Conservation (phyloP, 23 tunicate species). For the Ascidia mentula region DNA sequence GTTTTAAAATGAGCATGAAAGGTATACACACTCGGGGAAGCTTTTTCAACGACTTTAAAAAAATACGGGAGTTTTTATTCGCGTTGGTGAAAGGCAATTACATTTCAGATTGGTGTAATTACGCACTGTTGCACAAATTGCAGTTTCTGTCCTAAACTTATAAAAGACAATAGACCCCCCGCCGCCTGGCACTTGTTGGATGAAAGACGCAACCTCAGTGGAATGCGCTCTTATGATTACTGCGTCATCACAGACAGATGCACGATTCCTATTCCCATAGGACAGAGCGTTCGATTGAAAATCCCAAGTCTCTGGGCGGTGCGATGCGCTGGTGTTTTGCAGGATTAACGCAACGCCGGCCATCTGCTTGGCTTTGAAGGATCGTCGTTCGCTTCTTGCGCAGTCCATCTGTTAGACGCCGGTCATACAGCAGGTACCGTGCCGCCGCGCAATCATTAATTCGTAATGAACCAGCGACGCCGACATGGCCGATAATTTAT, state of each 20-base stretch:
- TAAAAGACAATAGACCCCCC: too few species aligned
- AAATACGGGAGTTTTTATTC: too few species aligned
- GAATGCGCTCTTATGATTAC: neutral
- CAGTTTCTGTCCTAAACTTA: too few species aligned
- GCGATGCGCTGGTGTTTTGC: neutral
- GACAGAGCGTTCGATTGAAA: neutral
- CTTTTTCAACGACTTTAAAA: too few species aligned
- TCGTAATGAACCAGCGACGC: neutral
- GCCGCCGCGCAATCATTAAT: conserved; percentile 6
- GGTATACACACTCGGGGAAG: too few species aligned
- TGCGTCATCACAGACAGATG: conserved; percentile 5
- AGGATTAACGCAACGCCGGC: neutral
- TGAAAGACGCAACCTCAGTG: neutral
- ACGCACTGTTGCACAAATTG: too few species aligned
- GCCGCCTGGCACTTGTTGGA: too few species aligned
- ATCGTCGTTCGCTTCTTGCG: neutral
- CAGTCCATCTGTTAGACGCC: neutral
- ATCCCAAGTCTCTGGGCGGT: neutral
- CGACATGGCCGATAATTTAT: neutral
- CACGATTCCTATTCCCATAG: neutral
- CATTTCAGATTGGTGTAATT: too few species aligned
- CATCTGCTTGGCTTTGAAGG: neutral
- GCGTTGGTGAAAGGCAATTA: too few species aligned
- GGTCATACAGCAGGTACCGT: too few species aligned
- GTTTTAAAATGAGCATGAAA: too few species aligned